Conservation (phyloP, 2,888 invertebrate species). For the Nomada hirtipes region DNA sequence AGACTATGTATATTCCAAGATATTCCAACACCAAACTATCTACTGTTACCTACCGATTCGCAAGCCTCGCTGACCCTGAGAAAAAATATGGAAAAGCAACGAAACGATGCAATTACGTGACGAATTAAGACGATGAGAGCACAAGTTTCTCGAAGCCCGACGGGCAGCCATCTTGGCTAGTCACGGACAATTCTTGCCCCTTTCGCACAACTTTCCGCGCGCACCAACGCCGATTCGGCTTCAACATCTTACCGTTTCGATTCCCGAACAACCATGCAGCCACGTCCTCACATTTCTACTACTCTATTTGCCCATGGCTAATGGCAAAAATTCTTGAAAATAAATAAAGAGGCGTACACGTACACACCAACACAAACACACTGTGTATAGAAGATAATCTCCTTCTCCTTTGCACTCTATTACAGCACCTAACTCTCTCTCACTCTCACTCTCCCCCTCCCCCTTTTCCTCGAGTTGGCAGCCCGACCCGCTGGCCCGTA, state of each 20-base stretch:
- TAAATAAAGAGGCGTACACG: constrained; percentile 8
- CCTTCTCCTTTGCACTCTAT: constrained; percentile 38
- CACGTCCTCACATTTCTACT: not conserved
- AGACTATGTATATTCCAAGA: not conserved
- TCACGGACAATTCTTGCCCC: constrained; percentile 60
- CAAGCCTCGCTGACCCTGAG: not conserved
- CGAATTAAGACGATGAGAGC: constrained; percentile 41
- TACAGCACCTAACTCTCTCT: constrained; percentile 14
- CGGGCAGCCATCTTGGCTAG: constrained; percentile 82
- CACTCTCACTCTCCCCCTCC: constrained; percentile 46
- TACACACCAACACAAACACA: not conserved
- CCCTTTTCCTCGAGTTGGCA: constrained; percentile 45
- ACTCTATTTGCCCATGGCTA: not conserved
- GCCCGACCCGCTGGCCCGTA: constrained; percentile 65
- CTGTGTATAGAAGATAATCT: constrained; percentile 29
- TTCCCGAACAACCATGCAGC: not conserved
- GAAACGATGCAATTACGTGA: constrained; percentile 46
- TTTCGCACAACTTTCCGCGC: constrained; percentile 60
- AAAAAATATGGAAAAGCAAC: not conserved
- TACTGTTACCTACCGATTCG: not conserved
- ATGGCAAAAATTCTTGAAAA: constrained; percentile 12
- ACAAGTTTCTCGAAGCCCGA: constrained; percentile 76
- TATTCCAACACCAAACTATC: not conserved
- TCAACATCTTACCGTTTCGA: not conserved
- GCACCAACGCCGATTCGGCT: constrained; percentile 13